Evolutionary conservation across 2,113 vertebrate species (phyloP), one percentile per base, ranked within the genome.

Genomic region (Cebus imitator): DNA sequence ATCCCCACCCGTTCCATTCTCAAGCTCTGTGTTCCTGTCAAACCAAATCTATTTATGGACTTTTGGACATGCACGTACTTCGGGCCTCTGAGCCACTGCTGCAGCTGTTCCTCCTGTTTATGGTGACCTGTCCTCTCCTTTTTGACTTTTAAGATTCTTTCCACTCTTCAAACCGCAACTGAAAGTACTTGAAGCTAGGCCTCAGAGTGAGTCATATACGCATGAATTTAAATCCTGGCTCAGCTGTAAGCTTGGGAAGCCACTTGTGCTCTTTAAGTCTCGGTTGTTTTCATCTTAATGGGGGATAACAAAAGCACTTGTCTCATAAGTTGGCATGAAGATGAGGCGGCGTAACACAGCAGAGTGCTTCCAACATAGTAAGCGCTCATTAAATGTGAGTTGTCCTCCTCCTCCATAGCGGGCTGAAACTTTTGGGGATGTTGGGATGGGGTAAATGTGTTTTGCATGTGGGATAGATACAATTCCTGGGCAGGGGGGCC

Each of bases 21-120:
- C 1, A 5, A 57, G 27, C 43, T 83, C 66, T 5, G 0, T 32
- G 83, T 50, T 73, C 70, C 88, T 13, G 37, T 40, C n/a, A 23
- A 1, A 16, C 50, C 13, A 32, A 25, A 30, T 12, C 16, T 1
- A 6, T 52, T 2, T 16, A 20, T 18, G 87, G 82, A 87, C 30
- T 12, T 55, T 13, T 1, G 4, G 20, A 43, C 0, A 0, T 43
- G 23, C 1, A 1, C 8, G 0, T 23, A 12, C 43, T n/a, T 81
- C n/a, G 43, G 78, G 80, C 58, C 90, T 50, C 30, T 1, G 35
- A 25, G 43, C 16, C 50, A 43, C 37, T 25, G n/a, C 64, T 73
- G 25, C 32, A 68, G 73, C 43, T 8, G 0, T 68, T 30, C 23
- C 45, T 37, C 35, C 40, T 1, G 16, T 86, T 73, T n/a, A 2